Evolutionary conservation across 2,888 invertebrate genomes (phyloP).

Genomic region (Agrenia bidenticulata): DNA sequence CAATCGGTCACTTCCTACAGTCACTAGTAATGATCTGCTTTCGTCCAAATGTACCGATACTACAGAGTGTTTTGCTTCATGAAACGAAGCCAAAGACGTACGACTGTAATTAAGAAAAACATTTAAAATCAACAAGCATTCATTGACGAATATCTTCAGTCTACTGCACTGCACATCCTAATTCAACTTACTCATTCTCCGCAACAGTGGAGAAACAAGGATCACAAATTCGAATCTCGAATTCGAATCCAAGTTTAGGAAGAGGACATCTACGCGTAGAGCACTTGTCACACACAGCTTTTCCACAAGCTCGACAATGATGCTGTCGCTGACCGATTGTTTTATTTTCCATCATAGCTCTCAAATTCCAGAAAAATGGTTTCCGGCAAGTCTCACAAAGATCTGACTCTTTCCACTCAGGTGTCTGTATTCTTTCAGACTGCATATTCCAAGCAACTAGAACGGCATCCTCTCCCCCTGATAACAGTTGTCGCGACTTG

Average conservation of each 20-base stretch:
- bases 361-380: slow-evolving; percentile 99
- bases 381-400: slow-evolving; percentile 89
- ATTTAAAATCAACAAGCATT: slow-evolving; percentile 4
- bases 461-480: slow-evolving; percentile 88
- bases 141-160: neutral
- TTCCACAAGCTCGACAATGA: slow-evolving; percentile 76
- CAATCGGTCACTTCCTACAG: slow-evolving; percentile 91
- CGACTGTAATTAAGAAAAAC: slow-evolving; percentile 28
- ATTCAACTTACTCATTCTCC: slow-evolving; percentile 75
- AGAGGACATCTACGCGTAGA: slow-evolving; percentile 83
- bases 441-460: slow-evolving; percentile 95
- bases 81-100: slow-evolving; percentile 88
- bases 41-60: slow-evolving; percentile 84
- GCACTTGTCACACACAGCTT: slow-evolving; percentile 92
- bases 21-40: slow-evolving; percentile 79
- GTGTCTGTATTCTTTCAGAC: slow-evolving; percentile 77
- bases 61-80: slow-evolving; percentile 91
- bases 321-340: slow-evolving; percentile 88
- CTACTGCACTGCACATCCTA: neutral
- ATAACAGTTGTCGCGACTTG: slow-evolving; percentile 76
- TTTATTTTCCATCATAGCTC: slow-evolving; percentile 97
- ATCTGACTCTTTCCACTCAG: slow-evolving; percentile 93
- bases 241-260: slow-evolving; percentile 97
- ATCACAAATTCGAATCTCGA: slow-evolving; percentile 93
- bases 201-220: slow-evolving; percentile 80